These are phyloP conservation scores for Dryobates pubescens DNA, from an alignment of 2,797 vertebrate species.

Conservation along the genomic window DNA sequence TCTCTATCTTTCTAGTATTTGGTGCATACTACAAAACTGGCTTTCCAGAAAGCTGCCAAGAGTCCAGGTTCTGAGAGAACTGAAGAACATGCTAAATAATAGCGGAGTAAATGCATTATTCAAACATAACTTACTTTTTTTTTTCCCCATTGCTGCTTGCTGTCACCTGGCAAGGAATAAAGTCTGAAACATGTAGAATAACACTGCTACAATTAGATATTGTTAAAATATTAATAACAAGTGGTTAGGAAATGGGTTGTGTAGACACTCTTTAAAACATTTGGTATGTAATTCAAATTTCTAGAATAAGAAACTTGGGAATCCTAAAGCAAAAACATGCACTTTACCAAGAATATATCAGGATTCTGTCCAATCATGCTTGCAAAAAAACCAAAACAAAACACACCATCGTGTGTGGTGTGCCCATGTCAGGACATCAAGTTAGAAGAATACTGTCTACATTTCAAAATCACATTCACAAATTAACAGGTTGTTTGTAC, in stretches of 20 bases:
- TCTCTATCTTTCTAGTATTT: background rate
- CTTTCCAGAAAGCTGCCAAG: background rate
- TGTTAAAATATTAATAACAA: background rate
- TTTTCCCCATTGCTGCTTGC: background rate
- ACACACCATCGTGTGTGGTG: too few species aligned
- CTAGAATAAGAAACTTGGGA: background rate
- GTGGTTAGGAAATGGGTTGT: background rate
- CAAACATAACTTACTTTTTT: background rate
- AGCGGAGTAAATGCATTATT: background rate
- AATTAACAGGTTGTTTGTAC: background rate
- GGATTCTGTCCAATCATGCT: background rate
- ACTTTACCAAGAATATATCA: background rate
- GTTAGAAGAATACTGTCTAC: background rate
- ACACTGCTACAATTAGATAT: background rate
- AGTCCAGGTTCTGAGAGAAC: background rate
- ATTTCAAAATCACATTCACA: background rate
- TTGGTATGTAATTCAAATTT: background rate
- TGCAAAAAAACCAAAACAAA: background rate
- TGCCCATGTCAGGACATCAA: background rate
- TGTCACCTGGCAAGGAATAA: conserved; percentile 19
- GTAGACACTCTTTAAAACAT: background rate
- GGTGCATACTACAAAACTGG: background rate
- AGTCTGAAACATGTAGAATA: background rate
- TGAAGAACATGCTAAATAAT: background rate
- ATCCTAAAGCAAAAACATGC: background rate